phyloP scores from a whole-genome alignment of 2,888 invertebrate species.

The Tanypteryx hageni region DNA sequence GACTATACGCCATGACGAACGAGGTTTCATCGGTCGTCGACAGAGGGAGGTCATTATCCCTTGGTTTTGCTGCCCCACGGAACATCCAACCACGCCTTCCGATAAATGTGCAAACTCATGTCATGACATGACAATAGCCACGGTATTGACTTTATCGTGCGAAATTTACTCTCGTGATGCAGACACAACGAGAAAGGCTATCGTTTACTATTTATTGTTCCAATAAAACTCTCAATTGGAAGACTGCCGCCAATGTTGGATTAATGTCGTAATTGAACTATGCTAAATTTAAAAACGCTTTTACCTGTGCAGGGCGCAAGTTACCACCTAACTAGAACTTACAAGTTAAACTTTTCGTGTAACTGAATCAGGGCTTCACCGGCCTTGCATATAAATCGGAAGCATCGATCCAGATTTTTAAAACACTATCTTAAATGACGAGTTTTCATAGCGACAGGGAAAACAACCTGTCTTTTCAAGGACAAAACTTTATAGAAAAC shows the following conservation, averaged over 20 bases:
- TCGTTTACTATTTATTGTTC: not conserved
- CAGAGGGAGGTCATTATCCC: constrained; percentile 37
- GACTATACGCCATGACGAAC: constrained; percentile 25
- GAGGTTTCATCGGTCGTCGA: constrained; percentile 18
- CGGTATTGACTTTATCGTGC: not conserved
- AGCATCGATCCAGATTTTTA: no score
- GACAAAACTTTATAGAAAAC: not conserved
- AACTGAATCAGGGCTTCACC: no score
- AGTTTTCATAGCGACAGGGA: not conserved
- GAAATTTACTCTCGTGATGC: not conserved
- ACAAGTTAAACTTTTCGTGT: no score
- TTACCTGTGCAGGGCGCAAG: no score
- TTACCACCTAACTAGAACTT: no score
- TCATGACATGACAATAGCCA: constrained; percentile 46
- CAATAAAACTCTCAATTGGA: not conserved
- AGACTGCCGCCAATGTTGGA: no score
- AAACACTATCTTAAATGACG: not conserved
- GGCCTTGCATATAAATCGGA: no score
- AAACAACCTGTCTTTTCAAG: not conserved
- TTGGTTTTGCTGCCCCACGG: not conserved
- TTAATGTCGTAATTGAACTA: no score
- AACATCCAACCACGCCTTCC: constrained; percentile 39
- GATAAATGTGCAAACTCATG: constrained; percentile 38
- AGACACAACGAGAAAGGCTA: not conserved
- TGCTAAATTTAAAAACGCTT: no score